These are phyloP conservation scores for Ophioninae sp. DNA, from an alignment of 2,888 invertebrate genomes.

Conservation along the genomic window DNA sequence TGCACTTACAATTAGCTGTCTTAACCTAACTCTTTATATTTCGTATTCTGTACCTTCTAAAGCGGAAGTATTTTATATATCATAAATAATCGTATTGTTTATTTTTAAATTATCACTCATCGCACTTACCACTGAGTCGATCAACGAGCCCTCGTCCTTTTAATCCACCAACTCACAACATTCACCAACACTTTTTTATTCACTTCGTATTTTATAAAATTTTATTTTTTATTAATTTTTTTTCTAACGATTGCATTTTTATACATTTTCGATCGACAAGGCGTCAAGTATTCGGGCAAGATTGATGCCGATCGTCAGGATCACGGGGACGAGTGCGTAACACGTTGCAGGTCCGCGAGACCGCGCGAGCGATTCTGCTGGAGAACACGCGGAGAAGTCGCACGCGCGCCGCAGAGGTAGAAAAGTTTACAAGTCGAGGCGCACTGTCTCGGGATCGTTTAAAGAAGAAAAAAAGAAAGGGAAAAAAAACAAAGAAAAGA, in stretches of 20 bases:
- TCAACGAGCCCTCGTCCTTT: not conserved
- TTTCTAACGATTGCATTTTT: not conserved
- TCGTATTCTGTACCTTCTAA: too few species aligned
- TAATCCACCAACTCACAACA: not conserved
- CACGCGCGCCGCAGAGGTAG: conserved; percentile 48
- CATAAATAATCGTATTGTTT: not conserved
- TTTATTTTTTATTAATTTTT: not conserved
- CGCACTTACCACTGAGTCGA: not conserved
- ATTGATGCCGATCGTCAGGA: not conserved
- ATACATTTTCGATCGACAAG: not conserved
- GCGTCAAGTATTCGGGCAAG: not conserved
- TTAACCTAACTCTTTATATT: too few species aligned
- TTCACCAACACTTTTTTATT: not conserved
- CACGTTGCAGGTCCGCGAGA: not conserved
- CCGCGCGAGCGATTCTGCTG: conserved; percentile 49
- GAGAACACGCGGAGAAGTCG: conserved; percentile 37
- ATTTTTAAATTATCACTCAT: not conserved
- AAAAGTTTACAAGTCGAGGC: conserved; percentile 46
- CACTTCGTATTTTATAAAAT: too few species aligned
- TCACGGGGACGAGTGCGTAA: not conserved
- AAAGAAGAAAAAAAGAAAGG: conserved; percentile 13
- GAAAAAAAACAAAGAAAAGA: conserved; percentile 7
- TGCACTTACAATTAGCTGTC: too few species aligned
- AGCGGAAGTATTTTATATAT: not conserved
- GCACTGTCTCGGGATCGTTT: conserved; percentile 26